Conservation (phyloP, 2,797 vertebrate species). For the Rhinatrema bivittatum region DNA sequence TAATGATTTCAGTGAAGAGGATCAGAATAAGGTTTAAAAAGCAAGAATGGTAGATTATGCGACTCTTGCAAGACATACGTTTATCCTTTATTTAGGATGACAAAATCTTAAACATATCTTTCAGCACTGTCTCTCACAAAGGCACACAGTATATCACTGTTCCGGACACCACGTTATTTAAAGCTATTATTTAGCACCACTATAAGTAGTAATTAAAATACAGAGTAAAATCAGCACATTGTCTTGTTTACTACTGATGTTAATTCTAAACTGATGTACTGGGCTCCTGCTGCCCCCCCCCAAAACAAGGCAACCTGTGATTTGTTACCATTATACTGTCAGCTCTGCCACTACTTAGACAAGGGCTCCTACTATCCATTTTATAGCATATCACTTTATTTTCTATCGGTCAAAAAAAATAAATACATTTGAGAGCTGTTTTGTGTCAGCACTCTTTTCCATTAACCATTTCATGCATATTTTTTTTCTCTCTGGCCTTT, state of each 20-base stretch:
- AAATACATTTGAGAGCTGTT: conserved; percentile 48
- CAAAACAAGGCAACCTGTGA: conserved; percentile 74
- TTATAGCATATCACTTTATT: conserved; percentile 70
- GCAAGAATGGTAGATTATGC: conserved; percentile 21
- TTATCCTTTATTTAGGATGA: conserved; percentile 57
- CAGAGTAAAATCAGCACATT: conserved; percentile 62
- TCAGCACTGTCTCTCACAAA: conserved; percentile 43
- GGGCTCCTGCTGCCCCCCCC: conserved; percentile 34
- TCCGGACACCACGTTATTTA: conserved; percentile 62
- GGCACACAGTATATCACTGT: conserved; percentile 47
- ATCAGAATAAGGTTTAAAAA: conserved; percentile 41
- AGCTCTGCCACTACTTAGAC: conserved; percentile 62
- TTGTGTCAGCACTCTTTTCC: conserved; percentile 68
- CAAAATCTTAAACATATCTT: conserved; percentile 60
- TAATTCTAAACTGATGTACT: conserved; percentile 62
- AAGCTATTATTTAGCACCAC: conserved; percentile 65
- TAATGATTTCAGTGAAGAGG: conserved; percentile 8
- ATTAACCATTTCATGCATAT: conserved; percentile 77
- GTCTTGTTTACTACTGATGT: conserved; percentile 65
- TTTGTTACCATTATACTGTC: conserved; percentile 83
- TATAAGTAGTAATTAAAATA: conserved; percentile 68
- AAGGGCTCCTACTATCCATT: conserved; percentile 64
- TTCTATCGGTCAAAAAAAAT: conserved; percentile 63
- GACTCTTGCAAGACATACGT: conserved; percentile 25
- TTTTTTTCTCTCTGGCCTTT: conserved; percentile 66